Evolutionary conservation across 2,888 invertebrate species (phyloP).

Genomic region (Chrysolina americana): DNA sequence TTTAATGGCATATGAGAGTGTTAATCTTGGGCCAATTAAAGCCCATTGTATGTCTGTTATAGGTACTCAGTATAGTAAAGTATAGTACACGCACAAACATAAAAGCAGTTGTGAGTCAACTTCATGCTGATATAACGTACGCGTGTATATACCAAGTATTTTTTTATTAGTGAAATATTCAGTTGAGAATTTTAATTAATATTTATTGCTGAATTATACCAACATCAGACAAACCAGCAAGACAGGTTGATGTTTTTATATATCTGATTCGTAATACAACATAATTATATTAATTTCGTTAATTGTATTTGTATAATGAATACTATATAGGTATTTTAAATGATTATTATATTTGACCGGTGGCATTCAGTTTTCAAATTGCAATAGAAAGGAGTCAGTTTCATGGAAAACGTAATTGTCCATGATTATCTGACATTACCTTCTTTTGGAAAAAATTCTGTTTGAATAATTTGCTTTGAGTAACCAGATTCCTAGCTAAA

Average conservation of each 20-base stretch:
- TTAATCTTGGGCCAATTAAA: too few species aligned
- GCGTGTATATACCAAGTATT: not conserved
- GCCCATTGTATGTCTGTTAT: too few species aligned
- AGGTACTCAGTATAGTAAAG: too few species aligned
- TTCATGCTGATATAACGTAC: not conserved
- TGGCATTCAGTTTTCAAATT: constrained; percentile 16
- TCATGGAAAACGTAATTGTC: not conserved
- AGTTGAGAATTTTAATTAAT: not conserved
- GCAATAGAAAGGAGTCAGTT: constrained; percentile 27
- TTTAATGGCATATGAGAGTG: too few species aligned
- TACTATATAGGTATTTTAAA: constrained; percentile 10
- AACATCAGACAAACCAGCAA: constrained; percentile 15
- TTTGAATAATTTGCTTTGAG: too few species aligned
- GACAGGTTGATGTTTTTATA: constrained; percentile 28
- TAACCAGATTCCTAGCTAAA: too few species aligned
- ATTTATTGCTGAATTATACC: constrained; percentile 31
- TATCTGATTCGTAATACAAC: constrained; percentile 22
- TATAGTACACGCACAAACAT: too few species aligned
- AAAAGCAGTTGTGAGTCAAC: too few species aligned
- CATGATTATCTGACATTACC: too few species aligned
- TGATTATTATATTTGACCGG: constrained; percentile 21
- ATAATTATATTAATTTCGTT: constrained; percentile 32
- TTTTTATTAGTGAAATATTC: not conserved
- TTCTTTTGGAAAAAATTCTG: too few species aligned
- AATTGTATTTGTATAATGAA: constrained; percentile 28